A percentile compares a stretch with the other conserved stretches of the same genome.
Evolutionary conservation across 64 coral and sea anemone genomes (phyloP).

Genomic region (Trachythela sp.): DNA sequence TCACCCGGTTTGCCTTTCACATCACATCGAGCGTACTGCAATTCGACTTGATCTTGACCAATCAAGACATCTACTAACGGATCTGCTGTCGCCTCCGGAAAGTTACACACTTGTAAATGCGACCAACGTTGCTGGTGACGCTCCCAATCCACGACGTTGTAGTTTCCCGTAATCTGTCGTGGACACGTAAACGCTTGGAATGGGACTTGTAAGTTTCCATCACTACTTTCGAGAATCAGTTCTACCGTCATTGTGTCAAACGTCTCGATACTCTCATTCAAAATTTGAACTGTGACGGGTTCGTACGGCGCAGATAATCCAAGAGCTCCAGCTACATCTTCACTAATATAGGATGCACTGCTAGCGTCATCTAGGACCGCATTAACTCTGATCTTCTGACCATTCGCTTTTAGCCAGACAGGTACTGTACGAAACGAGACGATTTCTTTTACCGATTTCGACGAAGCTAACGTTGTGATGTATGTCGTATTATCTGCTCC

Average conservation of each 20-base stretch:
- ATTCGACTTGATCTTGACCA: background rate
- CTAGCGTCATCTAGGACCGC: background rate
- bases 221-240: background rate
- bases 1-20: slow-evolving; percentile 24
- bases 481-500: background rate
- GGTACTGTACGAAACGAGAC: background rate
- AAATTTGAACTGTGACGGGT: background rate
- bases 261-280: background rate
- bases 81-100: background rate
- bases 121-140: background rate
- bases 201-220: background rate
- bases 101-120: background rate
- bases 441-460: background rate
- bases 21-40: slow-evolving; percentile 10
- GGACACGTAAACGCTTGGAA: background rate
- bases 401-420: background rate
- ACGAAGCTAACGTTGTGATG: background rate
- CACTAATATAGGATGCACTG: background rate
- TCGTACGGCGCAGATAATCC: background rate
- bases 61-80: background rate
- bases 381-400: background rate
- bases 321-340: background rate
- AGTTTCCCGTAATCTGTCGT: background rate
- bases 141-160: background rate
- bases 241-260: slow-evolving; percentile 4